Evolutionary conservation across 2,797 vertebrate genomes (phyloP), one percentile per base, ranked within the genome.

Genomic region (Coracias cyanogaster): DNA sequence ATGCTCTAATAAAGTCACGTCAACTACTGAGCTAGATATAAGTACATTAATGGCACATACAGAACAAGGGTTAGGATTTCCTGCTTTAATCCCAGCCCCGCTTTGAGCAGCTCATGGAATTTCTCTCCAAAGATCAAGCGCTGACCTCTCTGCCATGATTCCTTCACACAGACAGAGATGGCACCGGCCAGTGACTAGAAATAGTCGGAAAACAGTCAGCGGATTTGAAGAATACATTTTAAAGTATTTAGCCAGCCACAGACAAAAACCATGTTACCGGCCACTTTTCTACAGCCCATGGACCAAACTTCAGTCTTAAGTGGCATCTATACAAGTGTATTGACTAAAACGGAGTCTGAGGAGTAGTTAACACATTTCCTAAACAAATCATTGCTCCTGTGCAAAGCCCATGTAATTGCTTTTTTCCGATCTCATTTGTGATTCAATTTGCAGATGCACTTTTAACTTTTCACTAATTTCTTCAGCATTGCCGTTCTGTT

Each of bases 21-120:
- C 66, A 89, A 1, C 52, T 43, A 14, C 4, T 0, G 1, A 79
- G n/a, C 39, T 15, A 62, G 37, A 54, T 6, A 4, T 0, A 62
- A 37, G 33, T 48, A 69, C 3, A 1, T 43, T 12, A 49, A 72
- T 2, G 35, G 19, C 29, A 48, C 3, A 5, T 3, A 41, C 17
- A 76, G 41, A 89, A 74, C 9, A 69, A 49, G 12, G 14, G 45
- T 54, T 33, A 28, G 15, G 62, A 79, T 54, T 43, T 71, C 52
- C 13, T 12, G 29, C 79, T 87, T 80, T 82, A 82, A 79, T 66
- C 55, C 35, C 78, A 73, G 33, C 31, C 29, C 69, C 37, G n/a
- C n/a, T 19, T 0, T 41, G 25, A 69, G 39, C 48, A 80, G 48
- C 48, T 71, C 54, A 19, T 2, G 25, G 37, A 62, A 54, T 52